Base-by-base conservation (phyloP, 1,140 invertebrate genomes). In the Macrobrachium nipponense region DNA sequence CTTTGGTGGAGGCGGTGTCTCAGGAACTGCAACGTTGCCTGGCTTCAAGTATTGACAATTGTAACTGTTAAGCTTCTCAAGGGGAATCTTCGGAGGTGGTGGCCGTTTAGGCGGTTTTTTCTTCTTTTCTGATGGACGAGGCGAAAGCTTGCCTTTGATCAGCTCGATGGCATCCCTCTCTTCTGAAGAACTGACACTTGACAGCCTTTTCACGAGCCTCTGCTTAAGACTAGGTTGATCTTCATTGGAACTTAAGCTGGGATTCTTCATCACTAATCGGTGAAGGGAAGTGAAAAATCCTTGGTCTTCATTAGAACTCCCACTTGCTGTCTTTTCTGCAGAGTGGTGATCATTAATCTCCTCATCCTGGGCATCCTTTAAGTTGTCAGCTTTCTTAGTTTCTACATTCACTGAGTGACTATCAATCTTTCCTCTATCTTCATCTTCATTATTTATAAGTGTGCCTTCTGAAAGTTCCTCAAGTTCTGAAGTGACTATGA, bases 1-100 rank as follows among this genome's bases (percentile, higher is more conserved):
- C 70, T 88, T 88, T 10, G 87, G 87, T 17, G 87, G 87, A 17
- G 82, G 82, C 14, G 87, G 80, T 11, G 84, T 82, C 51, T 81
- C 66, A 17, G 87, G 82, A 7, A 66, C 59, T 27, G 77, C 20
- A 14, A 66, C 17, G 18, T 62, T 18, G 36, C 80, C 78, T 14
- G 59, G 51, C 18, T 60, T 43, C 17, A 86, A 59, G 58, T 80
- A 86, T 11, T 80, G 84, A 51, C 51, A 51, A 43, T 51, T 62
- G 84, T 86, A 86, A 27, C 43, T 80, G 66, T 73, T 86, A 68
- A 80, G 68, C 59, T 80, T 86, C 6, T 86, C 84, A 60, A 79
- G 78, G 36, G 78, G 62, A 60, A 86, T 23, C 51, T 64, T 72
- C 6, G 84, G 84, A 8, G 84, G 84, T 27, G 84, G 84, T 15